Conservation (phyloP, 1,140 invertebrate genomes). For the Ips typographus region DNA sequence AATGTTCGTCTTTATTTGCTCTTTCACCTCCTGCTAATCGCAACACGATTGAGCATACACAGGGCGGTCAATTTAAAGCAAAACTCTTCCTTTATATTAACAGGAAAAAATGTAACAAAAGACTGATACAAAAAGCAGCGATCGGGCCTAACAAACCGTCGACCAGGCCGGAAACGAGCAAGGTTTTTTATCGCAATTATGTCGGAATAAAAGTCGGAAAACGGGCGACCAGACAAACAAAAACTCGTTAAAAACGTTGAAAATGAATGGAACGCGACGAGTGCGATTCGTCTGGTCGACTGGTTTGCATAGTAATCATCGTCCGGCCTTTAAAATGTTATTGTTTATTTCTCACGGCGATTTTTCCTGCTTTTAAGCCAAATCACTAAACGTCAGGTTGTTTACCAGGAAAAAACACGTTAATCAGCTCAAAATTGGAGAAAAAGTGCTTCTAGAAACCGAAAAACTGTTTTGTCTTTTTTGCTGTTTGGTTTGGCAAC, state of each 20-base stretch:
- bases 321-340: slow-evolving; percentile 36
- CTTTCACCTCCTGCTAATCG: too few relatives aligned
- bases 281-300: slow-evolving; percentile 28
- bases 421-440: not conserved
- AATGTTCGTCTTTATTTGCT: too few relatives aligned
- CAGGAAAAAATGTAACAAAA: not conserved
- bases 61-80: too few relatives aligned
- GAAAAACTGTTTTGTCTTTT: too few relatives aligned
- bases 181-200: slow-evolving; percentile 38
- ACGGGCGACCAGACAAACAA: slow-evolving; percentile 17
- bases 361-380: slow-evolving; percentile 12
- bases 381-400: too few relatives aligned
- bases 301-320: slow-evolving; percentile 33
- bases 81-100: too few relatives aligned
- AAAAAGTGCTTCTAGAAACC: too few relatives aligned
- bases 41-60: too few relatives aligned
- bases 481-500: too few relatives aligned
- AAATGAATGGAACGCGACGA: slow-evolving; percentile 20
- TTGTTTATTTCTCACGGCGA: slow-evolving; percentile 39
- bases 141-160: slow-evolving; percentile 27
- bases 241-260: slow-evolving; percentile 6
- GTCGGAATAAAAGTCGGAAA: slow-evolving; percentile 36
- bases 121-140: not conserved
- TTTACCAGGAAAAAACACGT: too few relatives aligned
- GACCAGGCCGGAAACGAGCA: slow-evolving; percentile 32